Percentiles rank a stretch among this genome's conserved stretches.
These are phyloP conservation scores for Dendrolimus houi DNA, from an alignment of 2,888 invertebrate genomes.

Conservation along the genomic window DNA sequence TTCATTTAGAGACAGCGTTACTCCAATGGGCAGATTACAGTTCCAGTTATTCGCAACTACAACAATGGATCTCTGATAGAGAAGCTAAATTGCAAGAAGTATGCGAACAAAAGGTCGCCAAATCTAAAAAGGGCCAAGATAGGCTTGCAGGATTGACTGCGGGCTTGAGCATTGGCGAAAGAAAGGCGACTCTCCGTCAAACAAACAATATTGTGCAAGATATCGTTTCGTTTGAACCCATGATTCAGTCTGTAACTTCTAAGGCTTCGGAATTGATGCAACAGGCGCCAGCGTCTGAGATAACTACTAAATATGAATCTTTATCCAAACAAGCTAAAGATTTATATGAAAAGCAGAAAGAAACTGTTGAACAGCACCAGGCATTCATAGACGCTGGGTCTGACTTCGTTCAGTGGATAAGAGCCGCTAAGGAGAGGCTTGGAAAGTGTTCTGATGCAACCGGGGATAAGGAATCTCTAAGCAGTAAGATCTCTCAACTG, in stretches of 20 bases:
- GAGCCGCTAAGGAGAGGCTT: conserved; percentile 91
- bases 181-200: conserved; percentile 91
- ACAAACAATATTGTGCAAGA: conserved; percentile 97
- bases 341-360: conserved; percentile 91
- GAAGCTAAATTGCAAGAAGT: conserved; percentile 95
- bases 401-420: conserved; percentile 94
- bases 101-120: conserved; percentile 88
- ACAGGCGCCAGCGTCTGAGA: conserved; percentile 93
- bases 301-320: conserved; percentile 92
- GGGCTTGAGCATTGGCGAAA: conserved; percentile 86
- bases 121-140: conserved; percentile 85
- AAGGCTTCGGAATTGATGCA: conserved; percentile 95
- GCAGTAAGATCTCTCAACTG: conserved; percentile 89
- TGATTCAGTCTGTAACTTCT: conserved; percentile 95
- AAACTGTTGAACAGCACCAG: conserved; percentile 93
- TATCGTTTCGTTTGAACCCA: conserved; percentile 96
- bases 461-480: conserved; percentile 92
- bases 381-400: conserved; percentile 94
- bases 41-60: conserved; percentile 92
- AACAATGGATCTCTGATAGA: conserved; percentile 96
- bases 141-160: conserved; percentile 82
- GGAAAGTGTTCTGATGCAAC: conserved; percentile 95
- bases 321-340: conserved; percentile 94
- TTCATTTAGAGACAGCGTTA: conserved; percentile 91
- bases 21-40: conserved; percentile 98